phyloP scores from a whole-genome alignment of 2,113 vertebrate species.

The Perccottus glenii region DNA sequence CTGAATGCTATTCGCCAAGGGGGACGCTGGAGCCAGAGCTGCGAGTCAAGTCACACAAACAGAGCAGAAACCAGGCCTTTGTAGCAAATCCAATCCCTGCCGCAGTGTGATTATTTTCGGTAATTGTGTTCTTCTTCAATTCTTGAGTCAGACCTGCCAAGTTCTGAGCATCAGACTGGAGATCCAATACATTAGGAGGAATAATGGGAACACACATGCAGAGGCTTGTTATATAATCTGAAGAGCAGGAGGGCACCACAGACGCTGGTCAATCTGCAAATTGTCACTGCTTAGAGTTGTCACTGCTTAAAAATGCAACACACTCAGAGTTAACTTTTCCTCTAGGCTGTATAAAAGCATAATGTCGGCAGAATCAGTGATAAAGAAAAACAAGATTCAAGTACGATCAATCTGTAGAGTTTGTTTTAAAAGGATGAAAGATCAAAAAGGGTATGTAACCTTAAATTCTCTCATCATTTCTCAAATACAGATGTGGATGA shows the following conservation, averaged over 20 bases:
- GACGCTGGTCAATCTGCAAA: conserved; percentile 17
- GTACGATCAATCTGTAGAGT: too few species aligned
- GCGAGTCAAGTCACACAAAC: conserved; percentile 40
- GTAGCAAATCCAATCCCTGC: conserved; percentile 48
- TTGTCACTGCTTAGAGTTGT: not conserved
- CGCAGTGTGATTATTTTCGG: conserved; percentile 63
- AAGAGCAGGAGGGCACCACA: conserved; percentile 15
- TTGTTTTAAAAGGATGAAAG: too few species aligned
- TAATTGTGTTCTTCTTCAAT: conserved; percentile 40
- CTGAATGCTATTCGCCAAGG: conserved; percentile 43
- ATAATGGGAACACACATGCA: conserved; percentile 3
- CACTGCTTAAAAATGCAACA: conserved; percentile 2
- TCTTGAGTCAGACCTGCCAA: conserved; percentile 43
- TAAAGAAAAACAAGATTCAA: too few species aligned
- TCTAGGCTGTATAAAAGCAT: too few species aligned
- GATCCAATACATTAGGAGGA: conserved; percentile 20
- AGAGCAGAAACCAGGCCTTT: conserved; percentile 22
- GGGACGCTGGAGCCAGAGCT: conserved; percentile 36
- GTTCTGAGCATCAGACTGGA: conserved; percentile 28
- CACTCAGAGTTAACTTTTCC: too few species aligned
- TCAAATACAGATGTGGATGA: too few species aligned
- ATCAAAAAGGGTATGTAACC: too few species aligned
- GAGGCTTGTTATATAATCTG: conserved; percentile 34
- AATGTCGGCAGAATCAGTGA: too few species aligned
- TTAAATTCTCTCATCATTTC: too few species aligned